phyloP scores from a whole-genome alignment of 1,140 invertebrate species.

The Bombus consobrinus region DNA sequence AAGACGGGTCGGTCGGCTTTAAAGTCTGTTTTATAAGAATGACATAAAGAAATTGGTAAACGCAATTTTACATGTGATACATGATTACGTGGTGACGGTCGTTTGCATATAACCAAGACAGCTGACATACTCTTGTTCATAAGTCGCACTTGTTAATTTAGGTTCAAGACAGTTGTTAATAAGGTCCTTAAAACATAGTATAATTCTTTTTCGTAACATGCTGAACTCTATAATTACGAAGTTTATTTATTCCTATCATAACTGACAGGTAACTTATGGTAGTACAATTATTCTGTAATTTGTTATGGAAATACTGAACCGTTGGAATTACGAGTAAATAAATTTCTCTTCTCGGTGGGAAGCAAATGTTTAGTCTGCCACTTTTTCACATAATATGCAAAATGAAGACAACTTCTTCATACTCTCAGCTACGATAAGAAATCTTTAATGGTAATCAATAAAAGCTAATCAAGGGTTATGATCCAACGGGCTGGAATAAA shows the following conservation, averaged over 20 bases:
- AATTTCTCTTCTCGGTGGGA: constrained; percentile 2
- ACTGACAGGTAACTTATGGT: background rate
- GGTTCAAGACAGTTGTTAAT: background rate
- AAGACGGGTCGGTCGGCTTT: background rate
- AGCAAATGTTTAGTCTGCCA: background rate
- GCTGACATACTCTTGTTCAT: background rate
- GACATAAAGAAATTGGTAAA: constrained; percentile 15
- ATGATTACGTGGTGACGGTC: background rate
- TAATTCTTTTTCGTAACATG: background rate
- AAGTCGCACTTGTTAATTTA: background rate
- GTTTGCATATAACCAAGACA: constrained; percentile 4
- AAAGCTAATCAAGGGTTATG: constrained; percentile 6
- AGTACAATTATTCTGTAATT: constrained; percentile 14
- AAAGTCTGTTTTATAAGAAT: constrained; percentile 10
- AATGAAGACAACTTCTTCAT: background rate
- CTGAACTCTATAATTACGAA: background rate
- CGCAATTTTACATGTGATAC: background rate
- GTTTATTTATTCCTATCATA: background rate
- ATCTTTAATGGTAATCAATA: constrained; percentile 9
- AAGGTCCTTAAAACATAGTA: background rate
- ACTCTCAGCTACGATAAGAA: background rate
- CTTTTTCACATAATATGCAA: background rate
- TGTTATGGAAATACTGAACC: constrained; percentile 20
- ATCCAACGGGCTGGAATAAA: background rate
- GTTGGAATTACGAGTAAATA: constrained; percentile 9